Evolutionary conservation across 2,888 invertebrate species (phyloP).

Genomic region (Pyrrhia umbra): DNA sequence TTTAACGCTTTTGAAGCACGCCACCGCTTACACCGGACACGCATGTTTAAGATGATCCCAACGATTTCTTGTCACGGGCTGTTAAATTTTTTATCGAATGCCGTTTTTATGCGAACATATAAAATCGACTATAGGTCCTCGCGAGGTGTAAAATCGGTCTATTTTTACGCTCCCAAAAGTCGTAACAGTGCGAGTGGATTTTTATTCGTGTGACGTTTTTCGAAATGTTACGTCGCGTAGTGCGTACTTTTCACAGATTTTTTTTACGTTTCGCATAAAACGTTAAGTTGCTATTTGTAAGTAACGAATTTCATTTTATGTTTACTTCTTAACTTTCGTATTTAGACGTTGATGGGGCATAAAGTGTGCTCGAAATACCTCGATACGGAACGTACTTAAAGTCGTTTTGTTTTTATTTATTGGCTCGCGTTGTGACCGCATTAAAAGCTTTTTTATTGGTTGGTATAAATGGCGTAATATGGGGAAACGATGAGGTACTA

Average conservation of each 20-base stretch:
- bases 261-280: conserved; percentile 71
- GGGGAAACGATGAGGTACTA: conserved; percentile 19
- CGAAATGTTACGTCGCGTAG: conserved; percentile 70
- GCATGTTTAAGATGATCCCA: conserved; percentile 66
- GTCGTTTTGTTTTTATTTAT: conserved; percentile 68
- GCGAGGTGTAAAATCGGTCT: conserved; percentile 86
- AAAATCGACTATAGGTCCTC: conserved; percentile 81
- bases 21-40: conserved; percentile 32
- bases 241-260: conserved; percentile 59
- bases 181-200: conserved; percentile 82
- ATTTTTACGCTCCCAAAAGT: conserved; percentile 83
- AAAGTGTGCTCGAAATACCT: conserved; percentile 64
- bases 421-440: conserved; percentile 56
- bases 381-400: conserved; percentile 65
- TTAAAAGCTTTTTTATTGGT: conserved; percentile 63
- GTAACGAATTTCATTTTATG: conserved; percentile 71
- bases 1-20: conserved; percentile 24
- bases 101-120: conserved; percentile 81
- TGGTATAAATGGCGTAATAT: conserved; percentile 51
- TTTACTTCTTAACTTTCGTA: conserved; percentile 68
- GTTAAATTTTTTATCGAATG: conserved; percentile 86
- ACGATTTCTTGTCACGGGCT: conserved; percentile 74
- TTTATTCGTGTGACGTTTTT: conserved; percentile 83
- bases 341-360: conserved; percentile 67
- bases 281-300: conserved; percentile 68